A percentile compares a stretch with the other conserved stretches of the same genome.
phyloP scores from a whole-genome alignment of 2,888 invertebrate genomes.

The Diloba caeruleocephala region DNA sequence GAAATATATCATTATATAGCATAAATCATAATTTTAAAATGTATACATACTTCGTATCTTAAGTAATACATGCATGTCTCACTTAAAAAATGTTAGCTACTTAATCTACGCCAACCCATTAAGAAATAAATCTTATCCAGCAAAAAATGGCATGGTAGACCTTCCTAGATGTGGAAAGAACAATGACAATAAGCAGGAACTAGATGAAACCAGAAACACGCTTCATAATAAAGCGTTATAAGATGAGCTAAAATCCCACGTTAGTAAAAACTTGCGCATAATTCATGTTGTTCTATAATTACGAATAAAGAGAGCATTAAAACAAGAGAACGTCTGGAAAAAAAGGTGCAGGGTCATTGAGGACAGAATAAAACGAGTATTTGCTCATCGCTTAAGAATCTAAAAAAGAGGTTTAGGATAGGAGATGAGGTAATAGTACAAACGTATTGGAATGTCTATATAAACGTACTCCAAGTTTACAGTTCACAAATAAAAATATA shows the following conservation, averaged over 20 bases:
- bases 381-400: slow-evolving; percentile 33
- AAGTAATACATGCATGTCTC: background rate
- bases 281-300: slow-evolving; percentile 43
- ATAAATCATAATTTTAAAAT: background rate
- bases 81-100: slow-evolving; percentile 5
- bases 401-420: slow-evolving; percentile 32
- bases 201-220: slow-evolving; percentile 52
- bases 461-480: background rate
- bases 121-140: slow-evolving; percentile 18
- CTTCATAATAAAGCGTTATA: slow-evolving; percentile 43
- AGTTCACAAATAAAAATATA: too few species aligned
- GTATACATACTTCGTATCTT: background rate
- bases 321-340: slow-evolving; percentile 28
- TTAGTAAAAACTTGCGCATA: slow-evolving; percentile 47
- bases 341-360: slow-evolving; percentile 43
- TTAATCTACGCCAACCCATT: slow-evolving; percentile 16
- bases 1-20: background rate
- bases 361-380: slow-evolving; percentile 30
- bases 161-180: slow-evolving; percentile 43
- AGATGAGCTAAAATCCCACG: slow-evolving; percentile 54
- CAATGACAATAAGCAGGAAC: slow-evolving; percentile 53
- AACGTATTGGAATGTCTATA: too few species aligned
- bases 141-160: slow-evolving; percentile 25
- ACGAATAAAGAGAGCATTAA: slow-evolving; percentile 48
- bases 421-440: too few species aligned